Evolutionary conservation across 2,113 vertebrate genomes (phyloP).

Genomic region (Mustelus asterias): DNA sequence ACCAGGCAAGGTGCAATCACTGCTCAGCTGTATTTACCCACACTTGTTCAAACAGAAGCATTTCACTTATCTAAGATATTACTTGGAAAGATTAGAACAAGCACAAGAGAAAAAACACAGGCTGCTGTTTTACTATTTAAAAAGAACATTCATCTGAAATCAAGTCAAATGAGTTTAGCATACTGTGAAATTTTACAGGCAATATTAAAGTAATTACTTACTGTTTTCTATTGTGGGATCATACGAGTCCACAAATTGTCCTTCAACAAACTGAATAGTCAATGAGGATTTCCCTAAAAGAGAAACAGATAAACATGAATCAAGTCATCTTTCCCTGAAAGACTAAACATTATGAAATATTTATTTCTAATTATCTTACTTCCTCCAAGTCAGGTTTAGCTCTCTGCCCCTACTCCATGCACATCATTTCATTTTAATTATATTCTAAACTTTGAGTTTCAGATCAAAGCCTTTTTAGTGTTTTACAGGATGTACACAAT

Average conservation of each 20-base stretch:
- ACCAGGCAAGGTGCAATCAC: neutral
- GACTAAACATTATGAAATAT: neutral
- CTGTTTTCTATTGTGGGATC: slow-evolving; percentile 99
- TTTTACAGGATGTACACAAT: neutral
- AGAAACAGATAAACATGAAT: slow-evolving; percentile 38
- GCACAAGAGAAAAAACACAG: neutral
- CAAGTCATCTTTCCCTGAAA: slow-evolving; percentile 23
- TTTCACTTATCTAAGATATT: neutral
- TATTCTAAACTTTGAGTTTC: neutral
- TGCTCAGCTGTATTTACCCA: neutral
- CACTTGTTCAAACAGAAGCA: neutral
- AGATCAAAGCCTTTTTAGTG: neutral
- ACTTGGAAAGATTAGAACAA: neutral
- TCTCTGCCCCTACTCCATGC: neutral
- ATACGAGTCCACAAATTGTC: slow-evolving; percentile 97
- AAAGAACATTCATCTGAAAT: neutral
- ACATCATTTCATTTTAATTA: neutral
- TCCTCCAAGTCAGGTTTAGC: neutral
- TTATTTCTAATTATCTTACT: neutral
- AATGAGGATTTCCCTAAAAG: slow-evolving; percentile 90
- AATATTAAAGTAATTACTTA: slow-evolving; percentile 62
- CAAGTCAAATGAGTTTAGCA: neutral
- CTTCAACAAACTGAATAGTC: slow-evolving; percentile 99
- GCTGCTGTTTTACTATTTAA: neutral
- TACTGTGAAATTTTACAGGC: neutral